A percentile compares a stretch with the other conserved stretches of the same genome.
Conservation (phyloP, 2,113 vertebrate species). For the rabbit (Oryctolagus cuniculus) region mOryCun1.1 NC_091436.1:30692501-30693000, state of each 20-base stretch:
- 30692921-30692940: background rate
- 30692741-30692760: background rate
- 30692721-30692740: background rate
- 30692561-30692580: background rate
- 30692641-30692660: background rate
- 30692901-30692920: background rate
- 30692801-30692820: background rate
- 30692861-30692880: background rate
- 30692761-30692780: background rate
- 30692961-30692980: background rate
- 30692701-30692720: background rate
- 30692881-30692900: background rate
- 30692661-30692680: background rate
- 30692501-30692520: background rate
- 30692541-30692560: background rate
- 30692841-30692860: background rate
- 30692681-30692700: background rate
- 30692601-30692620: background rate
- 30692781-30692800: background rate
- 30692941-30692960: background rate
- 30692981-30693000: background rate
- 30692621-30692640: background rate
- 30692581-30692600: background rate
- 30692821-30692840: background rate
- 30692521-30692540: background rate